Evolutionary conservation across 37 sponge, comb jelly and placozoan genomes (phyloP).

Genomic region (Cliona cf. orientalis): DNA sequence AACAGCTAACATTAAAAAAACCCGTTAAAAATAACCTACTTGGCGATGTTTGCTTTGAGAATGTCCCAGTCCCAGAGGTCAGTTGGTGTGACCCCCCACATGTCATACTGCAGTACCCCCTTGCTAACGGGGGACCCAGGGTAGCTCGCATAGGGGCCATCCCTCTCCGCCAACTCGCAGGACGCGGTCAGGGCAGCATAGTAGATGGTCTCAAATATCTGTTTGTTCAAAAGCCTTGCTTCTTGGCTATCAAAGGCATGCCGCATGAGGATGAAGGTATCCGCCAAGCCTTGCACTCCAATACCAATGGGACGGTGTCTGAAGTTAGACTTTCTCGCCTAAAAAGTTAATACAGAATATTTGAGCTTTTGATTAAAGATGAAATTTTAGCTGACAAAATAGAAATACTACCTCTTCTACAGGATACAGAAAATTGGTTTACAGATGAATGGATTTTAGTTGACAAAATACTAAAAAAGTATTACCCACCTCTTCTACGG

Average conservation of each 20-base stretch:
- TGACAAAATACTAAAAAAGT: neutral
- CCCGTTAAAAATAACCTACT: constrained; percentile 55
- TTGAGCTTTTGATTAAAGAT: no score
- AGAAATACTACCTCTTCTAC: no score
- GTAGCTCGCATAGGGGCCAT: constrained; percentile 95
- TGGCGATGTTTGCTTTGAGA: constrained; percentile 84
- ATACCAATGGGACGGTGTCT: constrained; percentile 98
- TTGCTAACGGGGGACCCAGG: constrained; percentile 87
- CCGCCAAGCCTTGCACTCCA: constrained; percentile 99
- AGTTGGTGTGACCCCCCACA: constrained; percentile 95
- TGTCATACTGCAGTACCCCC: constrained; percentile 93
- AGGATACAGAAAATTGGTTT: neutral
- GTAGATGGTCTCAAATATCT: constrained; percentile 98
- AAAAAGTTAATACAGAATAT: no score
- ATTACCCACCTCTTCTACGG: constrained; percentile 81
- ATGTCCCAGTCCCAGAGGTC: constrained; percentile 94
- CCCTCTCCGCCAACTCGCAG: constrained; percentile 87
- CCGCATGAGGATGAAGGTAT: constrained; percentile 96
- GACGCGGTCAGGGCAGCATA: constrained; percentile 92
- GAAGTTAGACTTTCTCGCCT: constrained; percentile 85
- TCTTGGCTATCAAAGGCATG: constrained; percentile 92
- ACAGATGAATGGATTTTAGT: neutral
- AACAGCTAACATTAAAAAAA: no score
- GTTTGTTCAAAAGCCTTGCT: constrained; percentile 85
- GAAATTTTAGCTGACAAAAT: no score